Evolutionary conservation across 2,888 invertebrate species (phyloP), one percentile per base, ranked within the genome.

Genomic region (Argyresthia goedartella): DNA sequence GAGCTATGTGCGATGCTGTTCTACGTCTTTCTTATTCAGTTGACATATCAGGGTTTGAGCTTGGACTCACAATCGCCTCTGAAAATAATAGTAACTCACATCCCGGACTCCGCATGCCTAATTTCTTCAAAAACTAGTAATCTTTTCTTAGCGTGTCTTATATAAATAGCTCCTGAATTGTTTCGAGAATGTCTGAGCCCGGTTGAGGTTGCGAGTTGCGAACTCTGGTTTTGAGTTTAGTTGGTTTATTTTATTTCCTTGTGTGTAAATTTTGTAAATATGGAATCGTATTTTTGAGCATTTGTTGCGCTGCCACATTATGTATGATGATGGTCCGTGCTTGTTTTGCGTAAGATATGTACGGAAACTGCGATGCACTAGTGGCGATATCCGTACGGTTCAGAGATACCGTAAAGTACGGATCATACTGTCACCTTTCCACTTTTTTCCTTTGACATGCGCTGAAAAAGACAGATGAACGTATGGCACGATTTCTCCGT

Each of bases 261-360:
- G 8, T 36, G 9, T 80, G 79, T 80, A 79, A 70, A 80, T 77
- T 75, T 68, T 80, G 80, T 80, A 80, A 76, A 80, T 80, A 80
- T 61, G 25, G 60, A 64, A 65, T 69, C 54, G 59, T 76, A 73
- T 69, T 65, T 70, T 64, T 76, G 72, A 71, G 67, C 65, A 59
- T 64, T 65, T 64, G 67, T 67, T 69, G 66, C n/a, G n/a, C 67
- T 50, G 57, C 59, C 61, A 59, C 60, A 58, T 56, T 57, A 36
- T 48, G n/a, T 48, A 48, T 35, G 35, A 48, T 35, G 35, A 14
- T 35, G 11, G 35, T 48, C 36, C 25, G 25, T 25, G 25, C 25
- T 25, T 25, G 10, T 46, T 48, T 13, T 48, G 10, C 10, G 34
- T 47, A 33, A n/a, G 13, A 33, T 25, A 7, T n/a, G 25, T 25